Evolutionary conservation across 2,888 invertebrate species (phyloP).

Genomic region (Trachelus troglodyta): DNA sequence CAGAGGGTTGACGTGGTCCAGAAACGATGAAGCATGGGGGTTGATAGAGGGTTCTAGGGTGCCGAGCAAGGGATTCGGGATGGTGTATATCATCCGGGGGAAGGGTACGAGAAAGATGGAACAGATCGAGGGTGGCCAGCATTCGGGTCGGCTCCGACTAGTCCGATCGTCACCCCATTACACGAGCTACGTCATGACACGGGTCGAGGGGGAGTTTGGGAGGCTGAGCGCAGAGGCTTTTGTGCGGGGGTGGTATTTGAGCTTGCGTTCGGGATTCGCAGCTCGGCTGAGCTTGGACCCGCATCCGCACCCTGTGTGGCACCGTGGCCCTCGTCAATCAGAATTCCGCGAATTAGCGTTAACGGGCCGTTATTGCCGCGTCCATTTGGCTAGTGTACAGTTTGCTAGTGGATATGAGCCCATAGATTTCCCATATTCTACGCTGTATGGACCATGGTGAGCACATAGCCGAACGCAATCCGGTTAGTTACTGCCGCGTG

Average conservation of each 20-base stretch:
- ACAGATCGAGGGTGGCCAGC: conserved; percentile 26
- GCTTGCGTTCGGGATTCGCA: conserved; percentile 23
- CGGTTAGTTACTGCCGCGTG: conserved; percentile 64
- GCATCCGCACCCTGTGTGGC: neutral
- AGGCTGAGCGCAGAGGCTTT: conserved; percentile 8
- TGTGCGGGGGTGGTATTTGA: conserved; percentile 26
- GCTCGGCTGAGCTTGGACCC: conserved; percentile 1
- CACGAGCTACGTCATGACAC: conserved; percentile 34
- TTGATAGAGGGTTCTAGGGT: conserved; percentile 42
- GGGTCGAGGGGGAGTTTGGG: conserved; percentile 15
- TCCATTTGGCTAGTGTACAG: conserved; percentile 66
- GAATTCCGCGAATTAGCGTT: conserved; percentile 67
- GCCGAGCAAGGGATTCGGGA: conserved; percentile 31
- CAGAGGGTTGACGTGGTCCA: conserved; percentile 35
- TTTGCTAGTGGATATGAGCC: conserved; percentile 63
- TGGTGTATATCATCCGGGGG: conserved; percentile 41
- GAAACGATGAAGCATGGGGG: conserved; percentile 45
- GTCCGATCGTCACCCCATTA: conserved; percentile 58
- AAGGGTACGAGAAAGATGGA: conserved; percentile 22
- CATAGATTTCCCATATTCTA: conserved; percentile 65
- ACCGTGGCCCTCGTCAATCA: conserved; percentile 63
- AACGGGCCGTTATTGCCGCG: conserved; percentile 67
- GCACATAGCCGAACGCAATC: conserved; percentile 61
- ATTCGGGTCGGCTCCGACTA: conserved; percentile 39
- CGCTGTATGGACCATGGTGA: conserved; percentile 54